Conservation (phyloP, 2,888 invertebrate genomes). For the Tubiluchus corallicola region DNA sequence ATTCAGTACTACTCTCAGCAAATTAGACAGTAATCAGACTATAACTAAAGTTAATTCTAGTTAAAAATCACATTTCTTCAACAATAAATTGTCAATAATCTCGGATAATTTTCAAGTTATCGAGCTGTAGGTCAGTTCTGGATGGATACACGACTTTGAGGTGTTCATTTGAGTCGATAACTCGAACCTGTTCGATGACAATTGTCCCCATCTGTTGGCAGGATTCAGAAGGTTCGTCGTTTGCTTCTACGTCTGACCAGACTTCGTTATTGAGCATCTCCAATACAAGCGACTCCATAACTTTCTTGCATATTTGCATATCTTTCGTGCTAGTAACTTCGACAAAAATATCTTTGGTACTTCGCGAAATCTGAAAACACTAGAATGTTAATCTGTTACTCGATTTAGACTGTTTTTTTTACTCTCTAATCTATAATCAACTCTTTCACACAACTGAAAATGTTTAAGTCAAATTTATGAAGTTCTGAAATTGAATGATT, state of each 20-base stretch:
- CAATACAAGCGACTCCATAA: conserved; percentile 45
- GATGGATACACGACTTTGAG: conserved; percentile 61
- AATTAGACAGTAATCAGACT: no score
- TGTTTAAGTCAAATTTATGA: no score
- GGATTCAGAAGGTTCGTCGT: conserved; percentile 14
- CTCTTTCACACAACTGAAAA: no score
- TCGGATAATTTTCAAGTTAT: conserved; percentile 18
- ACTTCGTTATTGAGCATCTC: conserved; percentile 36
- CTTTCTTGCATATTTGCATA: conserved; percentile 42
- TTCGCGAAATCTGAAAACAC: conserved; percentile 41
- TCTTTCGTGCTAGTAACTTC: conserved; percentile 55
- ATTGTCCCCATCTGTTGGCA: conserved; percentile 12
- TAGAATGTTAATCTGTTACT: no score
- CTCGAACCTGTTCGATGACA: conserved; percentile 48
- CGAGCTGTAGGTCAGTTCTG: conserved; percentile 44
- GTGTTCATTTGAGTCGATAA: conserved; percentile 46
- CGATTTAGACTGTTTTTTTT: no score
- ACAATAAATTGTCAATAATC: conserved; percentile 12
- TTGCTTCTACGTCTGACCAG: conserved; percentile 1
- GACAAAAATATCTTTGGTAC: conserved; percentile 45
- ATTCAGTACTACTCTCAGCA: no score
- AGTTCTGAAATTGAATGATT: no score
- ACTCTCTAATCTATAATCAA: no score
- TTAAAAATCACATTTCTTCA: no score
- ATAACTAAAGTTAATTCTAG: no score